Evolutionary conservation across 1,140 invertebrate genomes (phyloP).

Genomic region (Phocides pigmalion): DNA sequence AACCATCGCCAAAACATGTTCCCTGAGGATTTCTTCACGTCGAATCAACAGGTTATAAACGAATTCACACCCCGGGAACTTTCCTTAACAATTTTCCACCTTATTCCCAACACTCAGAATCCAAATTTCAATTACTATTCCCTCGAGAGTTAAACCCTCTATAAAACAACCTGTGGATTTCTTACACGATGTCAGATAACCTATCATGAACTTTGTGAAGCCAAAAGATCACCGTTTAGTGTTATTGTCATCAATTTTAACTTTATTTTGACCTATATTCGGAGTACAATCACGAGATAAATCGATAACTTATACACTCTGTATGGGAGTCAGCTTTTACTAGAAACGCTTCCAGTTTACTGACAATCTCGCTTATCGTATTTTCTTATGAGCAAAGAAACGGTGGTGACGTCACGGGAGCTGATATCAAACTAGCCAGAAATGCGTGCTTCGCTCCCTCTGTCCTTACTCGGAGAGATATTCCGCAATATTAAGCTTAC

Average conservation of each 20-base stretch:
- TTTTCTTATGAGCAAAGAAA: slow-evolving; percentile 49
- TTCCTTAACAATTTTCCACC: slow-evolving; percentile 63
- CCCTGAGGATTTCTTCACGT: slow-evolving; percentile 55
- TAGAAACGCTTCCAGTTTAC: slow-evolving; percentile 11
- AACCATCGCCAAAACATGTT: slow-evolving; percentile 74
- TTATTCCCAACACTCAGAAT: slow-evolving; percentile 57
- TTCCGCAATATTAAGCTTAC: slow-evolving; percentile 63
- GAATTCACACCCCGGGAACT: slow-evolving; percentile 65
- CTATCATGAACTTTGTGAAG: slow-evolving; percentile 28
- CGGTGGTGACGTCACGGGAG: slow-evolving; percentile 75
- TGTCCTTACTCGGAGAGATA: slow-evolving; percentile 63
- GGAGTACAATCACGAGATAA: neutral
- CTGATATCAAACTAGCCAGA: slow-evolving; percentile 80
- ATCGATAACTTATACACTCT: neutral
- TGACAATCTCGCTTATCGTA: slow-evolving; percentile 49
- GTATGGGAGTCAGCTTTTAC: neutral
- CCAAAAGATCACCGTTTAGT: slow-evolving; percentile 23
- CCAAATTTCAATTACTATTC: slow-evolving; percentile 57
- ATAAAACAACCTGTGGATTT: slow-evolving; percentile 50
- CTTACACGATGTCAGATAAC: slow-evolving; percentile 30
- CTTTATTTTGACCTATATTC: slow-evolving; percentile 14
- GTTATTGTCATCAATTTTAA: slow-evolving; percentile 15
- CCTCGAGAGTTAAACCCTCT: slow-evolving; percentile 38
- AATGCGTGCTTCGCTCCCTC: slow-evolving; percentile 78
- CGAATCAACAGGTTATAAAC: slow-evolving; percentile 77